Conservation (phyloP, 2,113 vertebrate species). For the Conger conger region DNA sequence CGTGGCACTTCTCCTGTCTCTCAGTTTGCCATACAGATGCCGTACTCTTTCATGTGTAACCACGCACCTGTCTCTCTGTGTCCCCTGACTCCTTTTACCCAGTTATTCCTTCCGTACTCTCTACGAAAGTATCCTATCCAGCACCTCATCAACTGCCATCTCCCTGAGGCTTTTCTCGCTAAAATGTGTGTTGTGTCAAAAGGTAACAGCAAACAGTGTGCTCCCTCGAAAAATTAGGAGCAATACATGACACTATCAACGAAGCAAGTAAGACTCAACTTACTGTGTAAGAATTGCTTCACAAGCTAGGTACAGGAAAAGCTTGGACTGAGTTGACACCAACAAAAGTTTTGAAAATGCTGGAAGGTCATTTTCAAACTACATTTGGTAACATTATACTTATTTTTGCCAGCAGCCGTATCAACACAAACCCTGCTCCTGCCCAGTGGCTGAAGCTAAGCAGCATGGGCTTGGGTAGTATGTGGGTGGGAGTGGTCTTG, state of each 20-base stretch:
- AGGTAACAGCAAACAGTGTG: background rate
- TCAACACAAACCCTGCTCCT: no score
- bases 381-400: background rate
- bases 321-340: background rate
- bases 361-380: background rate
- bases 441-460: no score
- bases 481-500: no score
- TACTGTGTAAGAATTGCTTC: background rate
- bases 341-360: background rate
- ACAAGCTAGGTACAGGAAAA: background rate
- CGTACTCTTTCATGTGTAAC: constrained; percentile 16
- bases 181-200: constrained; percentile 2
- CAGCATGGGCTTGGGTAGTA: no score
- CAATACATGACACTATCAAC: background rate
- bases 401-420: no score
- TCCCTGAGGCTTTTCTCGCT: constrained; percentile 2
- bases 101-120: constrained; percentile 53
- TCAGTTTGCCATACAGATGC: background rate
- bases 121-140: constrained; percentile 1
- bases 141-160: background rate
- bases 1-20: background rate
- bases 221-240: background rate
- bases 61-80: constrained; percentile 8
- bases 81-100: constrained; percentile 22
- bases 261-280: background rate